Percentiles rank a stretch among this genome's conserved stretches.
These are phyloP conservation scores for Pogonophryne albipinna DNA, from an alignment of 2,797 vertebrate genomes.

Conservation along the genomic window DNA sequence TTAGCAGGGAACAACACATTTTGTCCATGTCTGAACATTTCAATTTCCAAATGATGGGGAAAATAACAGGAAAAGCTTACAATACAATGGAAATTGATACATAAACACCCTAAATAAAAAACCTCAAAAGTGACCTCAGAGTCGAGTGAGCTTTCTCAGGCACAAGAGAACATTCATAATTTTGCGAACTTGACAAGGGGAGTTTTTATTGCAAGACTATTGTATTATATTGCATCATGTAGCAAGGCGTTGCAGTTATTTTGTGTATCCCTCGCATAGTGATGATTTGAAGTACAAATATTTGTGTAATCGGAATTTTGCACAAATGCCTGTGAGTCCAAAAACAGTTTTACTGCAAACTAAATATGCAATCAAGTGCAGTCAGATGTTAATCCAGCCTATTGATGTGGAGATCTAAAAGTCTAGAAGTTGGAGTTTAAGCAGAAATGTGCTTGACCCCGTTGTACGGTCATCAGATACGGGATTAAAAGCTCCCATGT, in stretches of 20 bases:
- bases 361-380: slow-evolving; percentile 59
- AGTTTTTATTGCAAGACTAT: slow-evolving; percentile 24
- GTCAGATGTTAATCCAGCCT: slow-evolving; percentile 68
- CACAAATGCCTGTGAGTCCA: slow-evolving; percentile 40
- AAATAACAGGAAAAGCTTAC: slow-evolving; percentile 1
- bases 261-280: neutral
- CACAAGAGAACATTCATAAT: slow-evolving; percentile 10
- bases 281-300: slow-evolving; percentile 45
- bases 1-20: neutral
- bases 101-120: slow-evolving; percentile 15
- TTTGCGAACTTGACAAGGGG: slow-evolving; percentile 16
- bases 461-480: slow-evolving; percentile 58
- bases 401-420: slow-evolving; percentile 62
- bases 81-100: neutral
- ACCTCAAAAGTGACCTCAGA: neutral
- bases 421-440: slow-evolving; percentile 41
- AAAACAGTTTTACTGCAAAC: slow-evolving; percentile 62
- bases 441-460: slow-evolving; percentile 45
- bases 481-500: slow-evolving; percentile 55
- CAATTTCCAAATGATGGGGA: neutral
- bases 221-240: slow-evolving; percentile 41
- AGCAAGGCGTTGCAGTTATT: slow-evolving; percentile 40
- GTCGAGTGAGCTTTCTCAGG: neutral
- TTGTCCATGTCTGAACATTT: slow-evolving; percentile 5
- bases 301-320: slow-evolving; percentile 53